Percentiles rank a stretch among this genome's conserved stretches.
phyloP scores from a whole-genome alignment of 2,797 vertebrate genomes.

The Onychomys arenicola region DNA sequence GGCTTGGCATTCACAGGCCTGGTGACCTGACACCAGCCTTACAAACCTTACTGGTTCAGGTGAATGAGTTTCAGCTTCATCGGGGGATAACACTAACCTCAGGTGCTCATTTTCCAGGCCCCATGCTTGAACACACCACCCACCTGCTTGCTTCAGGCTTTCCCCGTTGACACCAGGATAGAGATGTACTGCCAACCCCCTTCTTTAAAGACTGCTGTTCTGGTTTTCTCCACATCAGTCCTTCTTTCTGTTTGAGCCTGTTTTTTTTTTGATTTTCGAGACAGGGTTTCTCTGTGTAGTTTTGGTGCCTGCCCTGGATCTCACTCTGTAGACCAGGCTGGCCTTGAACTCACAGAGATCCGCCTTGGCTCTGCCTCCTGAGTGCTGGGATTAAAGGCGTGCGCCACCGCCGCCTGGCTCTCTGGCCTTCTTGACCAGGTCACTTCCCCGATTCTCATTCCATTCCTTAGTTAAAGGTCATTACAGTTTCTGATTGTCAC shows the following conservation, averaged over 20 bases:
- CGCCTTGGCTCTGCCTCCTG: too few relatives aligned
- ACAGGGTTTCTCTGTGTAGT: too few relatives aligned
- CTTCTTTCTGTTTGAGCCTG: background rate
- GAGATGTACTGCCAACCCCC: background rate
- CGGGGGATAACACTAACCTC: background rate
- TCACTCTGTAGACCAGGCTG: too few relatives aligned
- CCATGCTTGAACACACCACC: background rate
- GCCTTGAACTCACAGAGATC: too few relatives aligned
- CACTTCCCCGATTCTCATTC: background rate
- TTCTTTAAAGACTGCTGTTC: background rate
- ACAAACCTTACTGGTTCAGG: background rate
- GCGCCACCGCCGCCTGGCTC: background rate
- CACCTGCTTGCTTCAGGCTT: background rate
- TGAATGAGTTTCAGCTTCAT: background rate
- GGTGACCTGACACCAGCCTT: background rate
- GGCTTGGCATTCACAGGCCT: background rate
- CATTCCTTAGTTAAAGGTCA: background rate
- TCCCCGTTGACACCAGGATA: background rate
- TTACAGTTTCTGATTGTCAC: background rate
- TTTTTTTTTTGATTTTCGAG: too few relatives aligned
- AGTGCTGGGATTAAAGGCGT: too few relatives aligned
- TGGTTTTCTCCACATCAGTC: background rate
- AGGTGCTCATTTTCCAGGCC: background rate
- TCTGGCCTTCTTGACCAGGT: background rate
- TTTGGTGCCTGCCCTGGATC: too few relatives aligned